Conservation (phyloP, 2,113 vertebrate genomes). For the Australoheros scitulus region DNA sequence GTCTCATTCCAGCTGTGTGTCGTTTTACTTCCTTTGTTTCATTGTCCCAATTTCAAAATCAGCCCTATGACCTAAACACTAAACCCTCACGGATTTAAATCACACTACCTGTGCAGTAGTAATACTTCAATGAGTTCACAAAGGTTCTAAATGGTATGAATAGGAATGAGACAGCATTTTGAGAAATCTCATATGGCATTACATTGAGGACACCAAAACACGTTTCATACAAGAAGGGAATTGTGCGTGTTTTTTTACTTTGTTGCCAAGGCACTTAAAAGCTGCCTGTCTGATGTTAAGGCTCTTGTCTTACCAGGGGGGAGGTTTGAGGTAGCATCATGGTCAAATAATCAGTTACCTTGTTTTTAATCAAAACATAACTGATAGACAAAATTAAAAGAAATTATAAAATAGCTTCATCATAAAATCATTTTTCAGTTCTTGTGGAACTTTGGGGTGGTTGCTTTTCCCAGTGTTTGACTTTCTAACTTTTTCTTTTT, state of each 20-base stretch:
- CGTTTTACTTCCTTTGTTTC: not conserved
- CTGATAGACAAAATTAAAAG: not conserved
- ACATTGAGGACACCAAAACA: too few species aligned
- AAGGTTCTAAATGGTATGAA: too few species aligned
- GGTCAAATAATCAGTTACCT: not conserved
- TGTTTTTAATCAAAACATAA: too few species aligned
- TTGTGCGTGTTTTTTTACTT: too few species aligned
- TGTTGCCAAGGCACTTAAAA: not conserved
- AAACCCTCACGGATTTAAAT: not conserved
- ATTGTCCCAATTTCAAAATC: not conserved
- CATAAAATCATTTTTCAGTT: accelerated
- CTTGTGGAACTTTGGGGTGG: not conserved
- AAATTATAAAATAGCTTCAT: too few species aligned
- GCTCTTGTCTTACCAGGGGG: not conserved
- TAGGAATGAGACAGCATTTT: too few species aligned
- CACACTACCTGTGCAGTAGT: too few species aligned
- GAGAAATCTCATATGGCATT: too few species aligned
- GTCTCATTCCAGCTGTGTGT: not conserved
- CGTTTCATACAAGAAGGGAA: too few species aligned
- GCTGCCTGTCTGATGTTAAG: not conserved
- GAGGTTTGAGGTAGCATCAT: too few species aligned
- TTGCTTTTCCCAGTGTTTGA: not conserved
- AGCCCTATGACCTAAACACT: not conserved
- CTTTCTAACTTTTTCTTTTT: not conserved
- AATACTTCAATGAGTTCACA: not conserved